A percentile compares a stretch with the other conserved stretches of the same genome.
Conservation (phyloP, 1,140 invertebrate genomes). For the Diachasma alloeum region DNA sequence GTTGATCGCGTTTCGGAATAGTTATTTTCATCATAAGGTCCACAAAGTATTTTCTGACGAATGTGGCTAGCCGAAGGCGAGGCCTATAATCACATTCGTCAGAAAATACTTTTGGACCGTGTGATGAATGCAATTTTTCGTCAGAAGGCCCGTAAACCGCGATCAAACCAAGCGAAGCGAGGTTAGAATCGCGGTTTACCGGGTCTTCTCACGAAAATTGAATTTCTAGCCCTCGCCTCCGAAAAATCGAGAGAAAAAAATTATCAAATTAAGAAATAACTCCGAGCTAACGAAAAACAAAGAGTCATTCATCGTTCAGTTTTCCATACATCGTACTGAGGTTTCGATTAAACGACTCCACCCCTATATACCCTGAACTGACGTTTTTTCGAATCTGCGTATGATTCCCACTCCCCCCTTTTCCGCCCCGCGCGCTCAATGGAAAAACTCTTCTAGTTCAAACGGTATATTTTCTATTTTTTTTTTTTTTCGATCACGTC, state of each 20-base stretch:
- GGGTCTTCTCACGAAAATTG: too few relatives aligned
- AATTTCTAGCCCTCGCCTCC: too few relatives aligned
- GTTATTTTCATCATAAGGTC: too few relatives aligned
- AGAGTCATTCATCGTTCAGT: neutral
- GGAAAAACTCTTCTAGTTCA: neutral
- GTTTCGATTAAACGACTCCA: neutral
- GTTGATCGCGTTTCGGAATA: too few relatives aligned
- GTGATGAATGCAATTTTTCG: too few relatives aligned
- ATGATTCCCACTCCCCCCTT: neutral
- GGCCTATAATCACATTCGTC: too few relatives aligned
- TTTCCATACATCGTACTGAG: neutral
- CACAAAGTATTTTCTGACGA: too few relatives aligned
- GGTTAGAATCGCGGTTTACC: too few relatives aligned
- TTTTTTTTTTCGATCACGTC: neutral
- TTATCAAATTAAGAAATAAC: neutral
- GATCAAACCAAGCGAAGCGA: too few relatives aligned
- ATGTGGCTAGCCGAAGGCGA: too few relatives aligned
- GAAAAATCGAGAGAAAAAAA: neutral
- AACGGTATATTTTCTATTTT: neutral
- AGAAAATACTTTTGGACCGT: too few relatives aligned
- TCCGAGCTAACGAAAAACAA: neutral
- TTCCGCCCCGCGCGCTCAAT: neutral
- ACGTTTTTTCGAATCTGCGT: neutral
- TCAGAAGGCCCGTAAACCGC: too few relatives aligned
- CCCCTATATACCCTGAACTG: neutral